Base-by-base conservation (phyloP, 2,888 invertebrate genomes). In the Odiellus spinosus region DNA sequence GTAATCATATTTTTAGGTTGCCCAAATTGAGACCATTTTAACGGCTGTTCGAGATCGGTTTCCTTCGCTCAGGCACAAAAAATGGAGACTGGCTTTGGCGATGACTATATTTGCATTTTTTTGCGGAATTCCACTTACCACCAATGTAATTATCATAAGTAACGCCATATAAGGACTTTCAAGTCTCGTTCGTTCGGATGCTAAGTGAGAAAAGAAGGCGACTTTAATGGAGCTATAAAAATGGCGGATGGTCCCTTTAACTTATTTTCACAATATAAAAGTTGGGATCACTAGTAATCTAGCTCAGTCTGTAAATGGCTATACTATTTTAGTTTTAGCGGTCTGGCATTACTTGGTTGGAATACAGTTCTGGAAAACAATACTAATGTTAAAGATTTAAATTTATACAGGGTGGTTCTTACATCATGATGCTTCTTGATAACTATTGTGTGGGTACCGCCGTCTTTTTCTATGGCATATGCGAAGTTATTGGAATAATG, bases 401-500 rank as follows among this genome's bases (percentile, higher is more conserved):
- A 10, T 36, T 36, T 15, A 12, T 46, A 1, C 18, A 56, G 56
- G 51, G 47, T 14, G 56, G 56, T 12, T 47, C 46, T 15, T 47
- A 49, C 8, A 53, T 56, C 15, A 48, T 56, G 45, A 38, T 45
- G 1, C 44, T 56, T 8, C 36, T 55, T 4, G 53, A 56, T 41
- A 54, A 56, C 19, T 56, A 51, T 48, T 55, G 55, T 14, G 56
- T 54, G 3, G 56, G 56, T n/a, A 49, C 51, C 10, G 54, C 54
- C 18, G 53, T 76, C 40, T 74, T 74, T 55, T 62, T 74, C 18
- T 64, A 76, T 54, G 73, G 72, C 3, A 72, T 73, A 39, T 61
- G 74, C 33, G 76, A 77, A 63, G 67, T 74, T 11, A 59, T 67
- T 3, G 72, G 69, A 17, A 65, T 77, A 8, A 64, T 69, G 21